A percentile compares a stretch with the other conserved stretches of the same genome.
Conservation (phyloP, 1,140 invertebrate genomes). For the Venturia canescens region DNA sequence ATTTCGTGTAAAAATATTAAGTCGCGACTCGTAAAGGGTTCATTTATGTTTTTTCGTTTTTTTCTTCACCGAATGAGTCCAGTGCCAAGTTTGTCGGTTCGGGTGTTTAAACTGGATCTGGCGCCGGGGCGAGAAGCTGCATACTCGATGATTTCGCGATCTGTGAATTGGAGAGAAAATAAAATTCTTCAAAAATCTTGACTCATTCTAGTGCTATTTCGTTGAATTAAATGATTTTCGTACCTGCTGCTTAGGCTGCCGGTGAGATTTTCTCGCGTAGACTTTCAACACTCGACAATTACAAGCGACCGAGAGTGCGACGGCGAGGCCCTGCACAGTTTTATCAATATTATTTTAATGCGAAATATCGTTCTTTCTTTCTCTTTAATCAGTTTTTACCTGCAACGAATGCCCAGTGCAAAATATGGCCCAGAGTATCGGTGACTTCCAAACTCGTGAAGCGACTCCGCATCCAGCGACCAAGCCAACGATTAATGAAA, state of each 20-base stretch:
- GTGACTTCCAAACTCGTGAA: conserved; percentile 68
- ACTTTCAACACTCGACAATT: conserved; percentile 80
- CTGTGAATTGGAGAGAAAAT: conserved; percentile 62
- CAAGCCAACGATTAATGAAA: conserved; percentile 74
- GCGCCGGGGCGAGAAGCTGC: conserved; percentile 75
- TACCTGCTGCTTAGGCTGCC: conserved; percentile 73
- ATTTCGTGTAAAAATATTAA: conserved; percentile 57
- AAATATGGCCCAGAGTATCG: conserved; percentile 73
- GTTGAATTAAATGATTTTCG: conserved; percentile 31
- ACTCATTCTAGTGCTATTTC: conserved; percentile 43
- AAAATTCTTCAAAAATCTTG: conserved; percentile 48
- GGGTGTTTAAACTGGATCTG: conserved; percentile 75
- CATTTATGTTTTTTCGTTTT: conserved; percentile 28
- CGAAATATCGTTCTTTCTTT: neutral
- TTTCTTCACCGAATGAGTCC: conserved; percentile 44
- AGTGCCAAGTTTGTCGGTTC: conserved; percentile 20
- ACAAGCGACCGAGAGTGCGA: conserved; percentile 81
- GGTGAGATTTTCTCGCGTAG: conserved; percentile 74
- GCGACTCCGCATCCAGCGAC: conserved; percentile 72
- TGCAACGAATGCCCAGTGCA: conserved; percentile 73
- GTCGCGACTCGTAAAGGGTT: conserved; percentile 52
- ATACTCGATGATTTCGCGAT: conserved; percentile 78
- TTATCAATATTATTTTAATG: conserved; percentile 21
- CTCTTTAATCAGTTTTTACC: no score
- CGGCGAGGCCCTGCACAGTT: conserved; percentile 78